Evolutionary conservation across 2,888 invertebrate species (phyloP).

Genomic region (Cantharis nigra): DNA sequence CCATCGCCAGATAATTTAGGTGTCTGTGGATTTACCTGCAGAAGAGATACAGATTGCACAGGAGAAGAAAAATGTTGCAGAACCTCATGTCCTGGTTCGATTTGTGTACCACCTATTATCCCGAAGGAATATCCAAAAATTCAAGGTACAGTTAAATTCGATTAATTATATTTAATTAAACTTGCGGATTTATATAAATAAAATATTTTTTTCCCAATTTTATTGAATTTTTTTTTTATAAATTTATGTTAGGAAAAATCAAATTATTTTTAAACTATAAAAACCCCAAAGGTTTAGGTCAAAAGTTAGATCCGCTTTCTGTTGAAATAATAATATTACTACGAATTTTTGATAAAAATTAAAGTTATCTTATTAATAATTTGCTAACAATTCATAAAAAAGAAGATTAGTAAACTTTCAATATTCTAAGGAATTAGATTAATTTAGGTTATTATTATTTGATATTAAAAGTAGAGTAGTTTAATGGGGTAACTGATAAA

Average conservation of each 20-base stretch:
- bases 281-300: background rate
- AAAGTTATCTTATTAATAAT: background rate
- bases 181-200: background rate
- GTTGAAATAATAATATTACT: background rate
- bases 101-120: slow-evolving; percentile 49
- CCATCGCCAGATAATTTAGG: slow-evolving; percentile 41
- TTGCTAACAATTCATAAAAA: background rate
- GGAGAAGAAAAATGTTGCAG: slow-evolving; percentile 52
- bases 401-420: background rate
- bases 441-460: background rate
- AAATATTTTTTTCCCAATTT: background rate
- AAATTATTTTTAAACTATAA: background rate
- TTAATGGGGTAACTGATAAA: background rate
- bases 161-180: background rate
- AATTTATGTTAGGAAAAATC: no score
- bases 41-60: slow-evolving; percentile 46
- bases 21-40: slow-evolving; percentile 47
- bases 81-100: slow-evolving; percentile 51
- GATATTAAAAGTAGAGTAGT: background rate
- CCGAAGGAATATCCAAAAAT: background rate
- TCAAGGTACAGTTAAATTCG: background rate
- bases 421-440: background rate
- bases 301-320: background rate
- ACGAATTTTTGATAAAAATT: background rate
- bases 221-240: no score